Evolutionary conservation across 2,113 vertebrate genomes (phyloP).

Genomic region (Hepsetus odoe): DNA sequence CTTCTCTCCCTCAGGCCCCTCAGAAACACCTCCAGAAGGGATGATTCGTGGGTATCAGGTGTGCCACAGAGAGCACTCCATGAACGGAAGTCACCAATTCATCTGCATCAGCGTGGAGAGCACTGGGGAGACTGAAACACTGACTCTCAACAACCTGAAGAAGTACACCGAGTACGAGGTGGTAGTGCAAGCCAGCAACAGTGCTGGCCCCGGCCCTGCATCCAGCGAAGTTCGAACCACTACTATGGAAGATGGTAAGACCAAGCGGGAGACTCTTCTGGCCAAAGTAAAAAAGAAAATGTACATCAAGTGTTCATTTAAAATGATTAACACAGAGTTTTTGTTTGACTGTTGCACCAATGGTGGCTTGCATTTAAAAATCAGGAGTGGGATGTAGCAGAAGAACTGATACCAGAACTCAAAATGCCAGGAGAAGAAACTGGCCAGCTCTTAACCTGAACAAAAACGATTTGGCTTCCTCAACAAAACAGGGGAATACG

Average conservation of each 20-base stretch:
- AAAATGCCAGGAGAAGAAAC: too few relatives aligned
- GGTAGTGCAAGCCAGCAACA: slow-evolving; percentile 96
- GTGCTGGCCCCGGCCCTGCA: slow-evolving; percentile 93
- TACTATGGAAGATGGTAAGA: slow-evolving; percentile 94
- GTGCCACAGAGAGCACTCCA: slow-evolving; percentile 94
- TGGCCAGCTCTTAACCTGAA: too few relatives aligned
- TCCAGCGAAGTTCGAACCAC: slow-evolving; percentile 96
- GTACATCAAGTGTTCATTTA: too few relatives aligned
- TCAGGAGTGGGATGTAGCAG: too few relatives aligned
- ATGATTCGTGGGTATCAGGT: slow-evolving; percentile 97
- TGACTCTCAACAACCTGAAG: slow-evolving; percentile 93
- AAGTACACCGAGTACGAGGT: slow-evolving; percentile 98
- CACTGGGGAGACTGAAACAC: slow-evolving; percentile 90
- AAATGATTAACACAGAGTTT: too few relatives aligned
- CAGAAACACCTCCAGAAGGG: slow-evolving; percentile 97
- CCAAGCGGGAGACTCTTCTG: neutral
- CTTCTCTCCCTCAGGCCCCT: slow-evolving; percentile 77
- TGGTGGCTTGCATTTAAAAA: too few relatives aligned
- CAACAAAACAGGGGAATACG: too few relatives aligned
- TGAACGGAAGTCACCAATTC: slow-evolving; percentile 95
- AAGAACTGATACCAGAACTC: too few relatives aligned
- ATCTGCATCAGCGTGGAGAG: slow-evolving; percentile 95
- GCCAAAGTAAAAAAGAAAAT: neutral
- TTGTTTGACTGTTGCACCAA: too few relatives aligned
- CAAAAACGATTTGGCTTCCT: too few relatives aligned